Conservation (phyloP, 2,888 invertebrate species). For the Seira musarum region DNA sequence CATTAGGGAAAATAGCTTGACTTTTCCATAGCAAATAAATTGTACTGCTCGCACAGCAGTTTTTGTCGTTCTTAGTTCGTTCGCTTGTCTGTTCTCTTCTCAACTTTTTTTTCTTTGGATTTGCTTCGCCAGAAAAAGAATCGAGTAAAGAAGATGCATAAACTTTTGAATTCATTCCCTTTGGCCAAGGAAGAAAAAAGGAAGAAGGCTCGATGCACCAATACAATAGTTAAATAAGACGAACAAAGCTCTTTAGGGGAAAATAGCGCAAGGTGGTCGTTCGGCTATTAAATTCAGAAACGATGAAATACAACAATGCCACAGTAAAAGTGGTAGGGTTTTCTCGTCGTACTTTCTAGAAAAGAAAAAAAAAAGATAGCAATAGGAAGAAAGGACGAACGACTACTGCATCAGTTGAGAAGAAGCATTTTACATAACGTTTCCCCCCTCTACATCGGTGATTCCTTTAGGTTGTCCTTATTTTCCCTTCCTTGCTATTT, state of each 20-base stretch:
- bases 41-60: conserved; percentile 46
- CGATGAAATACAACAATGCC: conserved; percentile 28
- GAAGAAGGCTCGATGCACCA: conserved; percentile 29
- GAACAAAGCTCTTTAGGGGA: conserved; percentile 48
- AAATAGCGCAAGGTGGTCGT: conserved; percentile 25
- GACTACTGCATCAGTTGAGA: no score
- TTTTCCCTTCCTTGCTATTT: conserved; percentile 17
- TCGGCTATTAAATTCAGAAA: conserved; percentile 40
- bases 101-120: not conserved
- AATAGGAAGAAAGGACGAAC: not conserved
- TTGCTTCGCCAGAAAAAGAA: not conserved
- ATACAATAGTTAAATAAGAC: conserved; percentile 32
- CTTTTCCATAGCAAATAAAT: conserved; percentile 53
- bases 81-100: conserved; percentile 5
- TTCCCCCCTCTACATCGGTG: not conserved
- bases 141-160: not conserved
- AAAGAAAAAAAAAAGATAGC: not conserved
- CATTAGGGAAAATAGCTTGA: conserved; percentile 62
- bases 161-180: conserved; percentile 4
- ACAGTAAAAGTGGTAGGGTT: conserved; percentile 8
- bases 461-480: conserved; percentile 21
- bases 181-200: conserved; percentile 32
- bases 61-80: conserved; percentile 42
- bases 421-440: conserved; percentile 1
- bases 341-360: not conserved